Evolutionary conservation across 2,113 vertebrate species (phyloP).

Genomic region (Seriola aureovittata): DNA sequence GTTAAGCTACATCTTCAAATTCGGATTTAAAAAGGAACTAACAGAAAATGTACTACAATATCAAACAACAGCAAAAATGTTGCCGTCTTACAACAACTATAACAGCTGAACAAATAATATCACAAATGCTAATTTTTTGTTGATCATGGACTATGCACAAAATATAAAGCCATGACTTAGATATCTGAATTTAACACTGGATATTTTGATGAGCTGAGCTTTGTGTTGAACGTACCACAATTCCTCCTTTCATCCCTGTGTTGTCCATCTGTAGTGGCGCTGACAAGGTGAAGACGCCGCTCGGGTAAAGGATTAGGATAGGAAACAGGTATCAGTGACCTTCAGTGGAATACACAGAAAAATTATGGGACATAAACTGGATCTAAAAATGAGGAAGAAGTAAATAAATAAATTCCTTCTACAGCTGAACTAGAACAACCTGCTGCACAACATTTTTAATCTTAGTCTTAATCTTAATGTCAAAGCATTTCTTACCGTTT

Average conservation of each 20-base stretch:
- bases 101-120: not conserved
- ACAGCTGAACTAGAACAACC: not conserved
- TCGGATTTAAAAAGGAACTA: not conserved
- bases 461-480: not conserved
- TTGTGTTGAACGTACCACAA: conserved; percentile 77
- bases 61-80: not conserved
- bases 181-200: not conserved
- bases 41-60: not conserved
- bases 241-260: conserved; percentile 61
- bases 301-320: not conserved
- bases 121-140: not conserved
- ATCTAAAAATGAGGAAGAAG: not conserved
- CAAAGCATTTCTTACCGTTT: conserved; percentile 44
- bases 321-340: not conserved
- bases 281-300: not conserved
- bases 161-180: not conserved
- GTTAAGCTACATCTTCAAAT: not conserved
- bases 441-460: not conserved
- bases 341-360: conserved; percentile 10
- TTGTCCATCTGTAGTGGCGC: conserved; percentile 40
- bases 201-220: not conserved
- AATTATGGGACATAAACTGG: not conserved
- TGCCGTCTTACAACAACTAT: not conserved
- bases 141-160: not conserved
- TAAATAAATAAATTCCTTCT: too few species aligned